Evolutionary conservation across 2,888 invertebrate genomes (phyloP), one percentile per base, ranked within the genome.

Genomic region (Trissolcus brochymenae): DNA sequence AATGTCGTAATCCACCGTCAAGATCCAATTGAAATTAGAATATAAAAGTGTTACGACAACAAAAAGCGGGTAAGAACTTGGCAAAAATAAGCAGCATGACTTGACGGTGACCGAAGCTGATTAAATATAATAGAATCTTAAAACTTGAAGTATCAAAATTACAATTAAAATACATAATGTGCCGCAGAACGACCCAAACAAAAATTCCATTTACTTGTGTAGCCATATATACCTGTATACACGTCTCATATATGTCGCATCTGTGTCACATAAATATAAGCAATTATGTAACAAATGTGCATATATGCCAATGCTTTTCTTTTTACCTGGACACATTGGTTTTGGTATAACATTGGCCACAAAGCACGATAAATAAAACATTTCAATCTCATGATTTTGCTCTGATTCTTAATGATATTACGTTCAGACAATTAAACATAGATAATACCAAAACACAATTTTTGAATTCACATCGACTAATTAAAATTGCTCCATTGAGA

Each of bases 151-250:
- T 60, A 61, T 61, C 19, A 19, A 57, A n/a, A n/a, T n/a, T 43
- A 51, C 40, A 56, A 76, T 71, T 70, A 76, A 76, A 76, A 71
- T 71, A 71, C 66, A 76, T 71, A 70, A n/a, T n/a, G n/a, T 76
- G 65, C 76, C 76, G 35, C 11, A 35, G 35, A 35, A 35, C 35
- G 35, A 11, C 35, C 35, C 25, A 25, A 25, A 25, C 25, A 35
- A 35, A 35, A 35, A 35, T 35, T 35, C 2, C 9, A 35, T 11
- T 9, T 29, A 19, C 19, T 29, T 29, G 9, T 7, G 11, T 11
- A 9, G 35, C 35, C 11, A 35, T 9, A 35, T 7, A 29, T 9
- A 9, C 2, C 35, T 35, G 35, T 11, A 35, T 35, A 25, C 35
- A 9, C 4, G 25, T 25, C 4, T 6, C 25, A 25, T 25, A 25